Evolutionary conservation across 2,113 vertebrate species (phyloP).

Genomic region (Mormyrus lacerda): DNA sequence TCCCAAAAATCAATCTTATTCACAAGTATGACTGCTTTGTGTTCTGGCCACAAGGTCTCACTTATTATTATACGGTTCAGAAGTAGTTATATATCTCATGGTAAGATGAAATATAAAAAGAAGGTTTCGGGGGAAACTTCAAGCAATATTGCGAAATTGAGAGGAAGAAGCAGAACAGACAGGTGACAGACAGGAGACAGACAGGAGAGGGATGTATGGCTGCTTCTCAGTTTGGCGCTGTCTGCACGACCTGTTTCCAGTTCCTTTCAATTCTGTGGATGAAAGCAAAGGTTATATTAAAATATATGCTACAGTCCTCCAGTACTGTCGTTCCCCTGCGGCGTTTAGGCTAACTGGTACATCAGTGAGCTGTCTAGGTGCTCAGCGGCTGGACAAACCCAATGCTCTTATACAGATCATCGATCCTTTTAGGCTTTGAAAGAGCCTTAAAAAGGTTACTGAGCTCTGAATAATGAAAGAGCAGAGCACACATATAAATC

Average conservation of each 20-base stretch:
- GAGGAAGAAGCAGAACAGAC: neutral
- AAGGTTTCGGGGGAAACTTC: neutral
- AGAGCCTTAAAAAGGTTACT: neutral
- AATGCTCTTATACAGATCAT: neutral
- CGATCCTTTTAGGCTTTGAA: neutral
- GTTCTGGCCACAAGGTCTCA: neutral
- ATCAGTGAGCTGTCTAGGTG: neutral
- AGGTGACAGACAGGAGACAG: too few species aligned
- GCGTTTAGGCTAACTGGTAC: neutral
- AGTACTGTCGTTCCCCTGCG: neutral
- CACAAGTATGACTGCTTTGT: neutral
- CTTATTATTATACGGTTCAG: neutral
- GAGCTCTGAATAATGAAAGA: neutral
- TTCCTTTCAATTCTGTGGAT: neutral
- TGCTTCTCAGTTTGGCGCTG: neutral
- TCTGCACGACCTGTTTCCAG: neutral
- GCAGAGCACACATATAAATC: neutral
- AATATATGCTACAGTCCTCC: neutral
- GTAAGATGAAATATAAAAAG: neutral
- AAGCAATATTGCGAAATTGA: neutral
- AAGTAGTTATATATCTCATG: neutral
- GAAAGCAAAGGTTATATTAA: neutral
- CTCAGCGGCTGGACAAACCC: neutral
- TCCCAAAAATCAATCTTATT: neutral
- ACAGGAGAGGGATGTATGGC: neutral